Evolutionary conservation across 1,140 invertebrate species (phyloP), one percentile per base, ranked within the genome.

Genomic region (Rhizoglyphus robini): DNA sequence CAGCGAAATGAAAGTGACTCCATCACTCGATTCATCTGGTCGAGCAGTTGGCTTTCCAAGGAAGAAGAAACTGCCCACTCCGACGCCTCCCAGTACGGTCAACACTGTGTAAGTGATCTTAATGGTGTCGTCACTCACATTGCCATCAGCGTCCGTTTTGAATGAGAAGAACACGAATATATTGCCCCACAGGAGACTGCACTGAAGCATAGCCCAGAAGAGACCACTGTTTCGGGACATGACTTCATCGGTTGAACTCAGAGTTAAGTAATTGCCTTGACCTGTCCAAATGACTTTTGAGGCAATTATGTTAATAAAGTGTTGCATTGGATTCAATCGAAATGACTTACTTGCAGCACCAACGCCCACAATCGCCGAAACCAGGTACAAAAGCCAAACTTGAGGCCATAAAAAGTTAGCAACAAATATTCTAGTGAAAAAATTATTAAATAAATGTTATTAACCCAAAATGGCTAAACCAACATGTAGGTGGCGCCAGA

Each of bases 151-250:
- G 96, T 57, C 94, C 93, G 71, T 89, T 83, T 73, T n/a, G n/a
- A n/a, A n/a, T n/a, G n/a, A n/a, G n/a, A n/a, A n/a, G n/a, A n/a
- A n/a, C n/a, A n/a, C n/a, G n/a, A n/a, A n/a, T n/a, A n/a, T n/a
- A n/a, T n/a, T n/a, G n/a, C n/a, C n/a, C n/a, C n/a, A n/a, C n/a
- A 96, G 86, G 76, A 94, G 83, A 72, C 91, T 89, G 81, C 68
- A 85, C 82, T 85, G 75, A 23, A 32, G 46, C 18, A 61, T 25
- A 58, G 13, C 48, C 47, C 57, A 65, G 30, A 66, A 66, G 3
- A 36, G 72, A n/a, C n/a, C n/a, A n/a, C n/a, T n/a, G n/a, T n/a
- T n/a, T n/a, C n/a, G n/a, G n/a, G n/a, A n/a, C n/a, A 96, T 93
- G 0, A 90, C 96, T 0, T 83, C 81, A 0, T 82, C 75, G 69